Conservation (phyloP, 2,113 vertebrate genomes). For the Telmatochromis sp. region DNA sequence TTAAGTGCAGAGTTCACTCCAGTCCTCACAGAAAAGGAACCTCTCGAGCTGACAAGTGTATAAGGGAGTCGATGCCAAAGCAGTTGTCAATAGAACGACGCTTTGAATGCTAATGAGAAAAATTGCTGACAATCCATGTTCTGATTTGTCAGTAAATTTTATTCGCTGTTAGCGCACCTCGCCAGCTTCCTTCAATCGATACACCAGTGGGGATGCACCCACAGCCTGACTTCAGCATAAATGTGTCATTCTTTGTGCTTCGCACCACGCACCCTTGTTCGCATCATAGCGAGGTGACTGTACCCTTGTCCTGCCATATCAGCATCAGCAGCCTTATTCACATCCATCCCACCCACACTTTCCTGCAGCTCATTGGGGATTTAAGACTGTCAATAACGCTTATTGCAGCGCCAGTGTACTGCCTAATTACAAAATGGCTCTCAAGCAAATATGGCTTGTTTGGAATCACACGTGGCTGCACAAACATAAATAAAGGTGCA, state of each 20-base stretch:
- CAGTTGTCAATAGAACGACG: slow-evolving; percentile 31
- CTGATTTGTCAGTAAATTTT: slow-evolving; percentile 40
- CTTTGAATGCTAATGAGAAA: slow-evolving; percentile 46
- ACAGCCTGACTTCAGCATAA: slow-evolving; percentile 41
- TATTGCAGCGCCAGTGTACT: slow-evolving; percentile 6
- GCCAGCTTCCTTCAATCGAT: slow-evolving; percentile 53
- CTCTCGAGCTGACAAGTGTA: not conserved
- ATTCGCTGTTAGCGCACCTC: slow-evolving; percentile 26
- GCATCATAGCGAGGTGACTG: slow-evolving; percentile 36
- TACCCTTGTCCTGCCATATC: slow-evolving; percentile 35
- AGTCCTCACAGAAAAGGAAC: not conserved
- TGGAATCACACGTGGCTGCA: not conserved
- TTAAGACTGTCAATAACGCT: slow-evolving; percentile 30
- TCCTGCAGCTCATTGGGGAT: slow-evolving; percentile 3
- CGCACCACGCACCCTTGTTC: slow-evolving; percentile 4
- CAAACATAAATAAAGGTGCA: not conserved
- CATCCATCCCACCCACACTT: slow-evolving; percentile 7
- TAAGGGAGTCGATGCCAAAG: not conserved
- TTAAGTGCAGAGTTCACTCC: not conserved
- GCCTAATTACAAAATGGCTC: slow-evolving; percentile 32
- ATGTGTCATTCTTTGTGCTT: slow-evolving; percentile 38
- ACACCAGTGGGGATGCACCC: slow-evolving; percentile 5
- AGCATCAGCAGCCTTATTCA: slow-evolving; percentile 29
- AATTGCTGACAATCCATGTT: slow-evolving; percentile 59
- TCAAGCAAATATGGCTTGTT: slow-evolving; percentile 6